Base-by-base conservation (phyloP, 2,888 invertebrate species). In the Petrolisthes cinctipes region DNA sequence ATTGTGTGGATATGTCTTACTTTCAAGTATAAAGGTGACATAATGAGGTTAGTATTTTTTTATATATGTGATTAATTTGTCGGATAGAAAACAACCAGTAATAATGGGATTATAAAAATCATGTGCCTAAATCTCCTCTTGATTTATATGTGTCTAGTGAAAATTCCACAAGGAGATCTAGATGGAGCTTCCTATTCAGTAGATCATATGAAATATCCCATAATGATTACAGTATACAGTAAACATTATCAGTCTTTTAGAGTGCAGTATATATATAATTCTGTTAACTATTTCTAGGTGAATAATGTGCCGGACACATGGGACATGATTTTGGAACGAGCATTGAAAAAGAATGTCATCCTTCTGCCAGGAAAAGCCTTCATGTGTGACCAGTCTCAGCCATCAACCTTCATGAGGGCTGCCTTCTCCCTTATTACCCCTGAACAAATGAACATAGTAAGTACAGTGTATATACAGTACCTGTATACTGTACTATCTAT, bases 291-390 rank as follows among this genome's bases (percentile, higher is more conserved):
- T 96, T 93, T 96, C 83, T 94, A 95, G 91, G 94, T 96, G 0
- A 93, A 93, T 4, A 95, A 94, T 0, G 94, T 97, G 0, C 93
- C 94, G 2, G 96, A 97, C 92, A 95, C 96, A 1, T 95, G 95
- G 92, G 94, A 95, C 86, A 95, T 97, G 95, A 95, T 96, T 17
- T 94, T 95, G 93, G 94, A 95, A 83, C 94, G 95, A 83, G 96
- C 96, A 0, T 92, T 95, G 51, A 93, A 94, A 85, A 95, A 95
- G 86, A 95, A 96, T 11, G 94, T 96, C 1, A 94, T 95, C 92
- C 93, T 96, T 91, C 94, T 95, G 0, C 97, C 97, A 0, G 97
- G 97, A 0, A 95, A 95, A 89, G 95, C 95, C 0, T 97, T 96
- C 92, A 94, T 94, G 92, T 94, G 94, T 83, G 95, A 96, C 92